Evolutionary conservation across 2,888 invertebrate genomes (phyloP).

Genomic region (Ectobius pallidus): DNA sequence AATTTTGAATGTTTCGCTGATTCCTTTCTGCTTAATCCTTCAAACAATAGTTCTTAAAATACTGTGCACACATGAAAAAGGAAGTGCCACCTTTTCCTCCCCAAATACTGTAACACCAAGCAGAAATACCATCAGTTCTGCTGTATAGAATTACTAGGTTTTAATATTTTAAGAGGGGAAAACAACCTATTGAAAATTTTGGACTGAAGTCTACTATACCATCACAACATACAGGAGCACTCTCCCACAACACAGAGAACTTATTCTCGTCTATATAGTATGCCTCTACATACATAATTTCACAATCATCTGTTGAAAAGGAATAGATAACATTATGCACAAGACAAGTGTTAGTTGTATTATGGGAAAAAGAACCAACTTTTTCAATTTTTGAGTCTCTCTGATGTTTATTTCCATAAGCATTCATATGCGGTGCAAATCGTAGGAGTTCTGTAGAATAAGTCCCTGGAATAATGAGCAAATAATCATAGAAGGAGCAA

Average conservation of each 20-base stretch:
- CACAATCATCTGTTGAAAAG: constrained; percentile 35
- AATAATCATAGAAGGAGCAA: no score
- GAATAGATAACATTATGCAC: constrained; percentile 34
- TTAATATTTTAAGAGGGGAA: constrained; percentile 36
- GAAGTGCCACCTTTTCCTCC: no score
- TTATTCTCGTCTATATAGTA: constrained; percentile 22
- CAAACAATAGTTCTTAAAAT: no score
- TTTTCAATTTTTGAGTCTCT: constrained; percentile 8
- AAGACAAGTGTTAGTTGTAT: constrained; percentile 33
- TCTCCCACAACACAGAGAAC: constrained; percentile 36
- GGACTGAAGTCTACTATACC: constrained; percentile 28
- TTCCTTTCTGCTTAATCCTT: no score
- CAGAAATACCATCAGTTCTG: no score
- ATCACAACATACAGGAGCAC: neutral
- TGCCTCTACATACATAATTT: constrained; percentile 32
- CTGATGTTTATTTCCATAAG: no score
- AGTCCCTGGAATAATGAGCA: constrained; percentile 30
- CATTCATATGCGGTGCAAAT: constrained; percentile 28
- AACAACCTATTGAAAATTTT: constrained; percentile 35
- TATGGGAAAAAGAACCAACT: constrained; percentile 30
- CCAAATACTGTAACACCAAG: no score
- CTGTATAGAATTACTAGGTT: no score
- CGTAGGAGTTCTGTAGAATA: constrained; percentile 33
- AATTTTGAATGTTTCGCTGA: no score
- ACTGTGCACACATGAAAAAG: no score